Conservation (phyloP, 2,888 invertebrate species). For the Osedax fenrisi region DNA sequence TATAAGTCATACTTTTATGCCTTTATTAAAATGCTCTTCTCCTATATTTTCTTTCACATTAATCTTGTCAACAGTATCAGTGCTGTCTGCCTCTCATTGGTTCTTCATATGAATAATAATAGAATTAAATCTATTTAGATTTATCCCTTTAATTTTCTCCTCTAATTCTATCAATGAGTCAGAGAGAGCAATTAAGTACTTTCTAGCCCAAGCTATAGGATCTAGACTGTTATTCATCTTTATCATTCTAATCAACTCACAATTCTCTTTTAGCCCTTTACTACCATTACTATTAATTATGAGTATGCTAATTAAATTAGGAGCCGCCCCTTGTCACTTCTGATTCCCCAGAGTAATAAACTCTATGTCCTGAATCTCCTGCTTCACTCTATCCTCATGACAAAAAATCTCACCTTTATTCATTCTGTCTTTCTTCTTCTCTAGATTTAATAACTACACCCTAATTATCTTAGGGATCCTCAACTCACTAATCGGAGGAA, state of each 20-base stretch:
- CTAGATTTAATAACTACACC: neutral
- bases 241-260: constrained; percentile 14
- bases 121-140: constrained; percentile 36
- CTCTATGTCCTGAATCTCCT: constrained; percentile 26
- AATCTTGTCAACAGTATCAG: constrained; percentile 22
- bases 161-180: constrained; percentile 30
- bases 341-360: constrained; percentile 36
- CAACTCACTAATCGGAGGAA: constrained; percentile 32
- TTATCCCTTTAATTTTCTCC: constrained; percentile 34
- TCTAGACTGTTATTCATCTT: constrained; percentile 32
- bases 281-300: neutral
- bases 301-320: constrained; percentile 32
- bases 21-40: constrained; percentile 15
- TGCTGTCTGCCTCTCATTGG: constrained; percentile 32
- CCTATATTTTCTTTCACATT: constrained; percentile 18
- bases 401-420: constrained; percentile 33
- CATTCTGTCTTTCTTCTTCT: constrained; percentile 22
- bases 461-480: neutral
- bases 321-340: constrained; percentile 32
- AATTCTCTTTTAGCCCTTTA: neutral
- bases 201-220: constrained; percentile 34
- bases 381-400: constrained; percentile 31
- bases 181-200: constrained; percentile 37
- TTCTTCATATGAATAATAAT: constrained; percentile 34
- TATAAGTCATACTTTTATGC: constrained; percentile 34